Conservation (phyloP, 2,888 invertebrate species). For the Girardia tigrina region DNA sequence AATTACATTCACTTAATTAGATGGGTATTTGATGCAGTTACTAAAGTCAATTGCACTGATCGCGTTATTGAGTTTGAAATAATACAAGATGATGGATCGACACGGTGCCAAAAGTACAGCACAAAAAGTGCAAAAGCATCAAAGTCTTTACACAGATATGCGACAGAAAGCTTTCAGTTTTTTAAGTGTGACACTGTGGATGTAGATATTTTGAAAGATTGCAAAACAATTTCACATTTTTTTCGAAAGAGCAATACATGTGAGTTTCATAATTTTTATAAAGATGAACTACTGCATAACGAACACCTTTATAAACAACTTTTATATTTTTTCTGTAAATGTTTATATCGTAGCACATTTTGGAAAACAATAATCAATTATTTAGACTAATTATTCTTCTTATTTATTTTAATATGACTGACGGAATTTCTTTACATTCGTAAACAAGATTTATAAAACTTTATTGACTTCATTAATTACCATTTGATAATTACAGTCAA, state of each 20-base stretch:
- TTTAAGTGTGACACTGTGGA: conserved; percentile 80
- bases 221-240: neutral
- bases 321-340: too few relatives aligned
- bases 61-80: conserved; percentile 43
- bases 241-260: neutral
- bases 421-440: too few relatives aligned
- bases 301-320: too few relatives aligned
- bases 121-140: conserved; percentile 68
- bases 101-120: conserved; percentile 60
- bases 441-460: too few relatives aligned
- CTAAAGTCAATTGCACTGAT: conserved; percentile 45
- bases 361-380: too few relatives aligned
- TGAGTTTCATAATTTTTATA: neutral
- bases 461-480: too few relatives aligned
- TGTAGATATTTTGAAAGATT: conserved; percentile 63
- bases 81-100: conserved; percentile 42
- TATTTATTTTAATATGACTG: too few relatives aligned
- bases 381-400: too few relatives aligned
- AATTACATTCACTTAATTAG: conserved; percentile 40
- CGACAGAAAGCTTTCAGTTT: conserved; percentile 79
- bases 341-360: too few relatives aligned
- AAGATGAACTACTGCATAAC: too few relatives aligned
- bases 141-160: conserved; percentile 64
- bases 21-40: conserved; percentile 44
- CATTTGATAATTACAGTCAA: too few relatives aligned